phyloP scores from a whole-genome alignment of 1,140 invertebrate genomes.

The Drosophila lini region DNA sequence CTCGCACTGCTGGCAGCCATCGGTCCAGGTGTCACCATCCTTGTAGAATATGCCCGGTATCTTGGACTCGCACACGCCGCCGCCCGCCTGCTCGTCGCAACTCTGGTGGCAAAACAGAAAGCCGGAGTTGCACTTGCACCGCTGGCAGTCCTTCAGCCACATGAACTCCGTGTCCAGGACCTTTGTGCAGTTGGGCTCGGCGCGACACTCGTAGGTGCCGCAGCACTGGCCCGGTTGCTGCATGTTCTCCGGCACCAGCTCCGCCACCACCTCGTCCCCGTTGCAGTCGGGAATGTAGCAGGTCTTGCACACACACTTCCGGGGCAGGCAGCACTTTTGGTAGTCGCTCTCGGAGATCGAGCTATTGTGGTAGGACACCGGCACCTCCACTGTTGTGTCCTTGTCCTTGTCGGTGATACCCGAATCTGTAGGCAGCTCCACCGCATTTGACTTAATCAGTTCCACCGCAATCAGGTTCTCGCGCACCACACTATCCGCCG shows the following conservation, averaged over 20 bases:
- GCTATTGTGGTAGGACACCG: slow-evolving; percentile 33
- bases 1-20: slow-evolving; percentile 72
- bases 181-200: slow-evolving; percentile 69
- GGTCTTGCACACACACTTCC: slow-evolving; percentile 75
- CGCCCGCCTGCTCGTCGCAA: slow-evolving; percentile 64
- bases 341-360: slow-evolving; percentile 53
- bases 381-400: neutral
- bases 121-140: slow-evolving; percentile 65
- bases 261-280: slow-evolving; percentile 56
- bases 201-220: slow-evolving; percentile 64
- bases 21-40: slow-evolving; percentile 71
- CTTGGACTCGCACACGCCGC: slow-evolving; percentile 68
- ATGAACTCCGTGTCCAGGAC: slow-evolving; percentile 59
- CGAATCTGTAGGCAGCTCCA: slow-evolving; percentile 22
- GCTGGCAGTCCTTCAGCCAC: slow-evolving; percentile 71
- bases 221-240: slow-evolving; percentile 75
- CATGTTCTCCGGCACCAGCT: slow-evolving; percentile 62
- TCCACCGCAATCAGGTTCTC: slow-evolving; percentile 56
- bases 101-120: slow-evolving; percentile 64
- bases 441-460: slow-evolving; percentile 51
- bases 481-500: slow-evolving; percentile 69
- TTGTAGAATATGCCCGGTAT: slow-evolving; percentile 61
- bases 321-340: slow-evolving; percentile 64
- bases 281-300: slow-evolving; percentile 74
- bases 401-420: neutral